These are phyloP conservation scores for Motacilla tschutschensis DNA, from an alignment of 2,113 vertebrate species.

Conservation along the genomic window DNA sequence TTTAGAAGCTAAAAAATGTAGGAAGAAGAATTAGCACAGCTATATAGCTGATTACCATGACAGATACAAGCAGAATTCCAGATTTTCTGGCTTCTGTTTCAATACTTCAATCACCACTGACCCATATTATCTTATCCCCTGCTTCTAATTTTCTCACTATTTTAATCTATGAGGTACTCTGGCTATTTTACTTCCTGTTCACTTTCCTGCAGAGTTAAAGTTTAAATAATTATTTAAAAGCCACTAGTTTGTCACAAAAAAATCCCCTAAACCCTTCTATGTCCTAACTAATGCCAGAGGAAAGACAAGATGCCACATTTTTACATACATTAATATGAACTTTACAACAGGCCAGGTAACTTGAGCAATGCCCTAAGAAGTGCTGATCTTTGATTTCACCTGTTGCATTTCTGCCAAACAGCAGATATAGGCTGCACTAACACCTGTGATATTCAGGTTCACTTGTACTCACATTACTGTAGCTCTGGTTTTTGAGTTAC, in stretches of 20 bases:
- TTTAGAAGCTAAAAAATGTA: neutral
- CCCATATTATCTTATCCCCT: neutral
- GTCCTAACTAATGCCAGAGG: neutral
- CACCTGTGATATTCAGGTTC: neutral
- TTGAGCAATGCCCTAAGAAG: neutral
- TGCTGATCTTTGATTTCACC: neutral
- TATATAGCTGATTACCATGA: neutral
- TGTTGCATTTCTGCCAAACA: neutral
- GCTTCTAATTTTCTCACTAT: neutral
- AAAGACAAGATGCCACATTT: neutral
- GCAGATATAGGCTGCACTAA: neutral
- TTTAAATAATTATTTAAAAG: neutral
- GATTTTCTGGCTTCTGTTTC: neutral
- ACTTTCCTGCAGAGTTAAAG: neutral
- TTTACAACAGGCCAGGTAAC: neutral
- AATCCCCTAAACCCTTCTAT: fast-evolving
- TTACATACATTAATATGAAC: neutral
- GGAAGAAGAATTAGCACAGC: neutral
- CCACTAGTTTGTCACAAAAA: neutral
- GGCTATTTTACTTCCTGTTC: neutral
- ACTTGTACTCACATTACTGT: neutral
- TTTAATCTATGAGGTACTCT: neutral
- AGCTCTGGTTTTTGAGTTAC: neutral
- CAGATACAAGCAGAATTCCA: neutral
- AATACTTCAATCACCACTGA: neutral